phyloP scores from a whole-genome alignment of 2,113 vertebrate genomes.

The Turdus rufiventris region DNA sequence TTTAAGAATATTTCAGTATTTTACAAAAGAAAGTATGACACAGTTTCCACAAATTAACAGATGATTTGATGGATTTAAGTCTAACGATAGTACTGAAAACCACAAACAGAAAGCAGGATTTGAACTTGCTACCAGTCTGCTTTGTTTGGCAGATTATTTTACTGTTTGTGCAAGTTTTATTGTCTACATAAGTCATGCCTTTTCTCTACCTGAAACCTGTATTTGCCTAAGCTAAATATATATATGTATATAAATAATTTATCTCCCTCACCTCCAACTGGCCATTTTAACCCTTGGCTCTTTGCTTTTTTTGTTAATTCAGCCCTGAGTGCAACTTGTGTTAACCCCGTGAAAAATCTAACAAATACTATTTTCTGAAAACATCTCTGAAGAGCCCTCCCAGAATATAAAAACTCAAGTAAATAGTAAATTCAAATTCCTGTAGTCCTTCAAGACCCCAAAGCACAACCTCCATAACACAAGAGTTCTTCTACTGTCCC shows the following conservation, averaged over 20 bases:
- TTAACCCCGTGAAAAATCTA: neutral
- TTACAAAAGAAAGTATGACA: neutral
- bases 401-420: neutral
- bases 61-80: neutral
- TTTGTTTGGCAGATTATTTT: neutral
- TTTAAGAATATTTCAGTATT: neutral
- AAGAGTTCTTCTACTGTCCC: neutral
- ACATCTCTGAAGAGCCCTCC: neutral
- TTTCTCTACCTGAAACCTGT: neutral
- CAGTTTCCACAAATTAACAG: neutral
- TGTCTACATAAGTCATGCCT: neutral
- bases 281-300: neutral
- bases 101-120: neutral
- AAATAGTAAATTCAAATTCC: neutral
- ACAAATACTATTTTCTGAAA: neutral
- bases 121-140: neutral
- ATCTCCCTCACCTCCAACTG: neutral
- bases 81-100: neutral
- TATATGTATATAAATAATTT: neutral
- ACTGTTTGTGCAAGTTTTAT: neutral
- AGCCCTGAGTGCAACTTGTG: neutral
- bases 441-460: neutral
- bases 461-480: neutral
- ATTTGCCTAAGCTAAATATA: neutral
- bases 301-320: neutral